Base-by-base conservation (phyloP, 2,888 invertebrate genomes). In the Cosmia trapezina region DNA sequence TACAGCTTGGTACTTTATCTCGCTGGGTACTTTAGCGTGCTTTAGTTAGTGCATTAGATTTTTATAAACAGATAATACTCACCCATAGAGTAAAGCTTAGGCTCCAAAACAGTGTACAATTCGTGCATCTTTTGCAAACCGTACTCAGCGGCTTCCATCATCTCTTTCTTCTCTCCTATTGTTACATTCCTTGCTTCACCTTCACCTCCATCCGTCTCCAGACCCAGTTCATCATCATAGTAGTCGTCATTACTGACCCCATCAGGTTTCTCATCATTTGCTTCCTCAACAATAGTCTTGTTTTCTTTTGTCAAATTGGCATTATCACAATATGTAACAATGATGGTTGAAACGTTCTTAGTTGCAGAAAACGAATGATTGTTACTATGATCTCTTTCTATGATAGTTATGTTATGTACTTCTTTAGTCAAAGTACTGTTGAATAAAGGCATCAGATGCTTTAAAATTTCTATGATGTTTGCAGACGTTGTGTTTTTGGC, bases 71-170 rank as follows among this genome's bases (percentile, higher is more conserved):
- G 17, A 12, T 0, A 66, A 14, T 41, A 88, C 96, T 96, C 88
- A 98, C 98, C 98, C 97, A 97, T 97, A 56, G 97, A 96, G 91
- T 97, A 98, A 28, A 97, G 94, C 81, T 97, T 96, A 0, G 98
- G 98, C 87, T 98, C 98, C 86, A 97, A 96, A 69, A 97, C 95
- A 49, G 96, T 95, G 84, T 97, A 97, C 33, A 98, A 91, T 73
- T 97, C 97, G 81, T 97, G 97, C 97, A 98, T 97, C 78, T 97
- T 97, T 83, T 96, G 95, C 88, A 98, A 94, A 4, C 98, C 98
- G 86, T 97, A 97, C 83, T 97, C 96, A 5, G 97, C 96, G n/a
- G 97, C 98, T 89, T 97, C 97, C 75, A 97, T 91, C n/a, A 97
- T 92, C 82, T 97, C 97, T 76, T 88, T 94, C 69, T 92, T 92